Evolutionary conservation across 53 echinoderm and acorn worm species (phyloP).

Genomic region (Actinopyga echinites): DNA sequence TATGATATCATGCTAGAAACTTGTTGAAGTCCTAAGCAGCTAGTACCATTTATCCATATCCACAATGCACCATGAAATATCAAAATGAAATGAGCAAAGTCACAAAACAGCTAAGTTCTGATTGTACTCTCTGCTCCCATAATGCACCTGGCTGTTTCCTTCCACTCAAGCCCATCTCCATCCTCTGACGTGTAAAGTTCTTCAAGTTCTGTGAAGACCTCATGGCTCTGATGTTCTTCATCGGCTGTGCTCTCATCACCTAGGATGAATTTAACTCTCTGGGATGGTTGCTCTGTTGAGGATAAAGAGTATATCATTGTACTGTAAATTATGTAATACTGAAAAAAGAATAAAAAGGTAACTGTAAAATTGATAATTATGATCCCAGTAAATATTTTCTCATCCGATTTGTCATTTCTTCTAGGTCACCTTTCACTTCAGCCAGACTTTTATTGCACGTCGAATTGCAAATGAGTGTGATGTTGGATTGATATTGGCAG

Average conservation of each 20-base stretch:
- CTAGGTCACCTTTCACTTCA: too few species aligned
- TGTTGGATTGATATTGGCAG: too few species aligned
- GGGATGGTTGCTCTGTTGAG: conserved; percentile 69
- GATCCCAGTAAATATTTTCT: too few species aligned
- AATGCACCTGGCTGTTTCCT: conserved; percentile 87
- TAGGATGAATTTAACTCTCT: conserved; percentile 91
- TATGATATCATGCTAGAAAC: too few species aligned
- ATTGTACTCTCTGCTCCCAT: not conserved
- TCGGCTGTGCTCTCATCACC: conserved; percentile 79
- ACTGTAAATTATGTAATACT: too few species aligned
- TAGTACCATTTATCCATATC: too few species aligned
- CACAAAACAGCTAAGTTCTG: not conserved
- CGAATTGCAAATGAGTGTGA: too few species aligned
- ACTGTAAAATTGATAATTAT: too few species aligned
- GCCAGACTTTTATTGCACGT: too few species aligned
- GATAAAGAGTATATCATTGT: not conserved
- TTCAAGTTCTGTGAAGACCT: conserved; percentile 96
- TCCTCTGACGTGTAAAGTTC: conserved; percentile 76
- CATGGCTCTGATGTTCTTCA: conserved; percentile 83
- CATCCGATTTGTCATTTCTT: too few species aligned
- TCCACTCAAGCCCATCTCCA: conserved; percentile 87
- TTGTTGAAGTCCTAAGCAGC: too few species aligned
- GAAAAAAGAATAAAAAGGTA: too few species aligned
- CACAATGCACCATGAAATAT: not conserved
- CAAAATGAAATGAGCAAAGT: not conserved